Evolutionary conservation across 2,113 vertebrate species (phyloP).

Genomic region (Gorilla gorilla): DNA sequence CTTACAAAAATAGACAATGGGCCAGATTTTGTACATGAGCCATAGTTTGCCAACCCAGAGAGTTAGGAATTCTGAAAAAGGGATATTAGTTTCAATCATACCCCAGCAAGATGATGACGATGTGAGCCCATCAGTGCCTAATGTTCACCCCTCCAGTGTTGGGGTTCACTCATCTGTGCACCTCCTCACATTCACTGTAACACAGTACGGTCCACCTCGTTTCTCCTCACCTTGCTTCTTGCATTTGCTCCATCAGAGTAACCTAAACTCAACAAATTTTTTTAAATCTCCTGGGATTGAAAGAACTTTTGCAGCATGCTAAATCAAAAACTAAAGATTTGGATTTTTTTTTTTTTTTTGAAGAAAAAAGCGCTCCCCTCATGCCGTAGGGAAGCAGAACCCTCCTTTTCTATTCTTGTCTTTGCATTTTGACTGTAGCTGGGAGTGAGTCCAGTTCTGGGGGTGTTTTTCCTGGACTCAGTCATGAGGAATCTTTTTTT

Average conservation of each 20-base stretch:
- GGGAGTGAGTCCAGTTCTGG: neutral
- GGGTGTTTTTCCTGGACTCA: neutral
- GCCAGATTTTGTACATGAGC: neutral
- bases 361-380: neutral
- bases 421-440: neutral
- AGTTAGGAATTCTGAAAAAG: neutral
- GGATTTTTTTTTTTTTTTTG: neutral
- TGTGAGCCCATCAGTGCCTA: too few species aligned
- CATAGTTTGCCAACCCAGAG: neutral
- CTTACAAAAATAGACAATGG: neutral
- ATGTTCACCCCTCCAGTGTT: neutral
- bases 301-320: neutral
- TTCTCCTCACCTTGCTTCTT: neutral
- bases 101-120: neutral
- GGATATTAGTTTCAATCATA: neutral
- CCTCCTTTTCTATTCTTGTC: neutral
- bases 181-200: neutral
- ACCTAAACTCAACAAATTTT: neutral
- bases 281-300: neutral
- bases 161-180: too few species aligned
- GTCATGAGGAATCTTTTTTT: neutral
- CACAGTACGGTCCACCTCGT: neutral
- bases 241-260: too few species aligned
- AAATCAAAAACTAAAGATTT: neutral
- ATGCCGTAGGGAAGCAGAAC: too few species aligned